Evolutionary conservation across 2,113 vertebrate species (phyloP), one percentile per base, ranked within the genome.

Genomic region (Sinosuthora webbiana): DNA sequence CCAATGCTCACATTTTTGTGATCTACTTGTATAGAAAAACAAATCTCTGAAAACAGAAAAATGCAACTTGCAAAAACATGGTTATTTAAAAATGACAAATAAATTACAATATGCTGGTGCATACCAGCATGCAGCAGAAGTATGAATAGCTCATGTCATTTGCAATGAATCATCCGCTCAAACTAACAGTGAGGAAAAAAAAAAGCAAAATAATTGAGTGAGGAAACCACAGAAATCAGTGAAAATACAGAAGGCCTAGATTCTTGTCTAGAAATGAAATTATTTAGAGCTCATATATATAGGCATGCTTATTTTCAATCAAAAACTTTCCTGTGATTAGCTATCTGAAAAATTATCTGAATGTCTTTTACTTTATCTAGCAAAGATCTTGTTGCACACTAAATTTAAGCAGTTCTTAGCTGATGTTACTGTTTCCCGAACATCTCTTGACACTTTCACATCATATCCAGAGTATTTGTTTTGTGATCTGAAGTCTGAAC

Each of bases 21-120:
- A 82, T 91, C 31, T 47, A 64, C 18, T 84, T 81, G 18, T 75
- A 67, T 10, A 87, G 47, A 45, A 86, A 70, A 69, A 87, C 84
- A 74, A 33, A 5, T 0, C 10, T 4, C 2, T 20, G 3, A 49
- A 89, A 63, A 59, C 0, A 0, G 2, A 55, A 64, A 33, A 75
- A 6, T 7, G 14, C 35, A 84, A 39, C 56, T 82, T 82, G 25
- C 9, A 55, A 59, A 87, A 64, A 15, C 7, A 30, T 24, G 30
- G 15, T 11, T 75, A 60, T 64, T 91, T 93, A 59, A 69, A 79
- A 91, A 82, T 50, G 67, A 59, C n/a, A 91, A 76, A 84, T 79
- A 90, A 76, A 83, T 96, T 85, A 27, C 52, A 79, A 14, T 68
- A 55, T 78, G 16, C 56, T 87, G 44, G 9, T 71, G 30, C 47